Base-by-base conservation (phyloP, 2,888 invertebrate species). In the Lithosia quadra region DNA sequence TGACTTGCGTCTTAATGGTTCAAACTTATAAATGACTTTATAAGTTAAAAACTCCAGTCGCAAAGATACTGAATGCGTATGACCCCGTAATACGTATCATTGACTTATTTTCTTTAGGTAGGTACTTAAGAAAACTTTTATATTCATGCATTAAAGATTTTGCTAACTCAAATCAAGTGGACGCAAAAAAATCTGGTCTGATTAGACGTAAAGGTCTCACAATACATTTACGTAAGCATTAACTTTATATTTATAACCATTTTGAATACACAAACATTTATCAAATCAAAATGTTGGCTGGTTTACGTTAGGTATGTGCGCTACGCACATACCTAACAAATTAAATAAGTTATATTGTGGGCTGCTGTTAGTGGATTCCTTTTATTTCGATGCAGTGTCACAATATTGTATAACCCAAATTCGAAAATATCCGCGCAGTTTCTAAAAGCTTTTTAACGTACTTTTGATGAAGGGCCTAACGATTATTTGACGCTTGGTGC, bases 361-460 rank as follows among this genome's bases (percentile, higher is more conserved):
- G 39, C 21, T 8, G n/a, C 34, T 62, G 28, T 43, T 62, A 24
- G n/a, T 55, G 43, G 33, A 21, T 39, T 53, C 34, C n/a, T 8
- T 62, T 67, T 62, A 56, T 61, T 58, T 63, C 53, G 15, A 8
- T 68, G 57, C 53, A 43, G n/a, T 22, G 24, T 62, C 56, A 57
- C 56, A 61, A 55, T 60, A 36, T 68, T n/a, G 24, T 68, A 65
- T 66, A 58, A 67, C 63, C 64, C 43, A 59, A 57, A 28, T 15
- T 67, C 43, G 11, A 68, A 78, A 73, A 80, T 75, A 80, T 33
- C 34, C 61, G 57, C 59, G 65, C 59, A 49, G 56, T 69, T 39
- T 57, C 63, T 80, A 74, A 81, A 79, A 79, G 79, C 81, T 81
- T 81, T 81, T 74, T 71, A 68, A 76, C 64, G 71, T 71, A 73